Evolutionary conservation across 2,888 invertebrate genomes (phyloP), one percentile per base, ranked within the genome.

Genomic region (Ichneumoninae sp.): DNA sequence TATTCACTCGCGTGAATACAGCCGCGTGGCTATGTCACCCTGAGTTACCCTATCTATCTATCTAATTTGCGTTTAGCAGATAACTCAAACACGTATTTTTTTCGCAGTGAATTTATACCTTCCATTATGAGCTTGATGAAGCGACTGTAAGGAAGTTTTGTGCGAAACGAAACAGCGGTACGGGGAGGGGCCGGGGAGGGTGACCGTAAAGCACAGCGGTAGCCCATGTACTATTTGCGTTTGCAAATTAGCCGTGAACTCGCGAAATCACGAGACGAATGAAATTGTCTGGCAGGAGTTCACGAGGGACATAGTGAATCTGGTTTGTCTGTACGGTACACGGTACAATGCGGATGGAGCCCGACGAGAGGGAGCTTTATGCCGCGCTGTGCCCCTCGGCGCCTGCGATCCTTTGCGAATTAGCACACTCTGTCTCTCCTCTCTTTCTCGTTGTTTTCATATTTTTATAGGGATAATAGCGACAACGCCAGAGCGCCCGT

Each of bases 171-270:
- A 62, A 74, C 74, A 75, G 69, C 19, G 30, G 36, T 33, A 40
- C 30, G 47, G 68, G 66, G 30, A 40, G 10, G 47, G 7, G 5
- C 13, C 47, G 26, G 30, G 36, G 70, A 33, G 40, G 44, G 50
- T 26, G 70, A 13, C 40, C 47, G 60, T 68, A 54, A 40, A 80
- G 47, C 71, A 71, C 79, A 54, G 75, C 26, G 66, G 65, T 76
- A 80, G 57, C 71, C 62, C 71, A 80, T 81, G 68, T 75, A 72
- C 62, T 84, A 77, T 84, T 80, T 84, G 77, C 80, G 66, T 84
- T 84, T 77, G 77, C 72, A 84, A 84, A 84, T 80, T 84, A 84
- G 80, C 83, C 80, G 69, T 52, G 80, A 77, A 80, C 83, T 68
- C 74, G 72, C 77, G 80, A 82, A 74, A 84, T 84, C 74, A 81